Evolutionary conservation across 2,797 vertebrate species (phyloP).

Genomic region (Acrossocheilus wenchowensis): DNA sequence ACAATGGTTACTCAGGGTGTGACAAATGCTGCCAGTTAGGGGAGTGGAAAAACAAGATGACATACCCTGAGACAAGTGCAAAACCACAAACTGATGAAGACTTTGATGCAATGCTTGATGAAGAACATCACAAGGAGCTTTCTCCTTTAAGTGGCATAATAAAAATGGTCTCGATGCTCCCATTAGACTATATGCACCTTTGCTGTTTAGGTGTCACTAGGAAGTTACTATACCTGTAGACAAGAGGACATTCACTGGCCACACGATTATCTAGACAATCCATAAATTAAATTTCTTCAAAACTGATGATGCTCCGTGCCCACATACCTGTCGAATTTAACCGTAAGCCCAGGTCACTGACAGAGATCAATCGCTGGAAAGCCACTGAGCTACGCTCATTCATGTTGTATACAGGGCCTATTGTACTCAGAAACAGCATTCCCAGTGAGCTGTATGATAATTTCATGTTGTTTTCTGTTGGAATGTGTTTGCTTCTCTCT

Average conservation of each 20-base stretch:
- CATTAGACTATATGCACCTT: slow-evolving; percentile 52
- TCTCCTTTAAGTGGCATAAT: slow-evolving; percentile 41
- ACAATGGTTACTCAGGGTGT: slow-evolving; percentile 51
- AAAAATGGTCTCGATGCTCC: slow-evolving; percentile 45
- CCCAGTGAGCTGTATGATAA: neutral
- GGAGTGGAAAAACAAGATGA: slow-evolving; percentile 53
- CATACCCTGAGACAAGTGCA: slow-evolving; percentile 37
- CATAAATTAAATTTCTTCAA: neutral
- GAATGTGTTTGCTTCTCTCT: neutral
- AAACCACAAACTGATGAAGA: slow-evolving; percentile 38
- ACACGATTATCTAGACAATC: neutral
- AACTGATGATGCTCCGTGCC: neutral
- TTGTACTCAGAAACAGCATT: neutral
- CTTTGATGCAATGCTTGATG: slow-evolving; percentile 37
- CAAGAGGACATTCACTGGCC: neutral
- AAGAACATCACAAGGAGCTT: slow-evolving; percentile 38
- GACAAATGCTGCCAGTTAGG: slow-evolving; percentile 50
- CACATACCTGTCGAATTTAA: slow-evolving; percentile 5
- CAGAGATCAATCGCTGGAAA: slow-evolving; percentile 10
- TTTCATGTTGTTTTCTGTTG: slow-evolving; percentile 14
- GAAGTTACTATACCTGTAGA: slow-evolving; percentile 46
- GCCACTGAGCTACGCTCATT: slow-evolving; percentile 2
- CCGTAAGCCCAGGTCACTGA: slow-evolving; percentile 19
- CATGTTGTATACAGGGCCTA: slow-evolving; percentile 9
- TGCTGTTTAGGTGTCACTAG: slow-evolving; percentile 47